Evolutionary conservation across 2,888 invertebrate species (phyloP).

Genomic region (Plagiodera versicolora): DNA sequence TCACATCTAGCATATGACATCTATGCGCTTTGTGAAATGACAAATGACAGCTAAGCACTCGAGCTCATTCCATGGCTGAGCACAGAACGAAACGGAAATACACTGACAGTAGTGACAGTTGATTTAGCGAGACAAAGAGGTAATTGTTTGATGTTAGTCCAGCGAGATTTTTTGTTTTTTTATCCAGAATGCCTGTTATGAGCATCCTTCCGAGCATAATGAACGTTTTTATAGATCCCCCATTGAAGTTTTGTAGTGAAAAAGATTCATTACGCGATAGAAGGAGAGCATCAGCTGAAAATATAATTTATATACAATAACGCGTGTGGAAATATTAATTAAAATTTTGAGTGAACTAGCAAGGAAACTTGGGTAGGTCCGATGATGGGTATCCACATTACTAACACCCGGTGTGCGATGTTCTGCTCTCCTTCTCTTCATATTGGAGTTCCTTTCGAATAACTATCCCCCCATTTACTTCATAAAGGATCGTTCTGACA

Average conservation of each 20-base stretch:
- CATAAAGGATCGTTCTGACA: not conserved
- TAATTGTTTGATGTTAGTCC: no score
- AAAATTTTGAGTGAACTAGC: constrained; percentile 50
- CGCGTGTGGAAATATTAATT: constrained; percentile 55
- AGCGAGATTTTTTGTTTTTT: not conserved
- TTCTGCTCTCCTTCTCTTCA: constrained; percentile 11
- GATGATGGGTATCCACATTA: constrained; percentile 53
- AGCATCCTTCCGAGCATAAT: constrained; percentile 2
- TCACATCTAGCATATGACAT: no score
- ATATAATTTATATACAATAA: constrained; percentile 52
- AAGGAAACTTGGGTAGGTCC: constrained; percentile 46
- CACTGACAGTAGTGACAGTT: no score
- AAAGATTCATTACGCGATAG: constrained; percentile 12
- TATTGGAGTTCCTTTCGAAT: not conserved
- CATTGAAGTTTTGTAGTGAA: constrained; percentile 8
- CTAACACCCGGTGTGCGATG: constrained; percentile 52
- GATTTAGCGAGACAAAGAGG: no score
- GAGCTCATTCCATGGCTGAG: no score
- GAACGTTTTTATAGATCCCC: not conserved
- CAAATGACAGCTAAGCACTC: no score
- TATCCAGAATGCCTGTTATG: not conserved
- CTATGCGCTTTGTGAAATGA: no score
- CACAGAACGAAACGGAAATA: no score
- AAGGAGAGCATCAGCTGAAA: constrained; percentile 23
- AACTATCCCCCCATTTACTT: constrained; percentile 1